Base-by-base conservation (phyloP, 1,140 invertebrate species). In the Drosophila neocordata region DNA sequence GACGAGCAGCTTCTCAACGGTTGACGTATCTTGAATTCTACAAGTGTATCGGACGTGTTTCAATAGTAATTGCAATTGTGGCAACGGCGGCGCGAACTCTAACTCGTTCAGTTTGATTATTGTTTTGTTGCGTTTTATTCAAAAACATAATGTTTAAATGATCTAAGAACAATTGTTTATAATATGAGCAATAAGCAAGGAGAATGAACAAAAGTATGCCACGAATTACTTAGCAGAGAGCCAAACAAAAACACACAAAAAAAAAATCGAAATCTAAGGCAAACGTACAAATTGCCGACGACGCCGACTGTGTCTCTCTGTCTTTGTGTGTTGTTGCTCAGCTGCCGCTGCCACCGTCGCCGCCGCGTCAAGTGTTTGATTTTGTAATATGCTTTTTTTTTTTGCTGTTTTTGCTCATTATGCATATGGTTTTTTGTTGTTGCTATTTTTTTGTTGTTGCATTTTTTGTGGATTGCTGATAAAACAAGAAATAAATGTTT, bases 301-400 rank as follows among this genome's bases (percentile, higher is more conserved):
- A 20, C 20, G 41, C 41, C 41, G 4, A 56, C n/a, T 11, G 20
- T 60, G 4, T 9, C 52, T 60, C 69, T 56, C 57, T 69, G 66
- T 53, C 65, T 52, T 69, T 68, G 65, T 70, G 65, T 56, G 53
- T 63, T 34, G 31, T 44, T 44, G 41, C 13, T 44, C 41, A 44
- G 41, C 41, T 44, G 41, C 41, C 38, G n/a, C 38, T 27, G 37
- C 20, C 31, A 44, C 51, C 59, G 35, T 35, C 61, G 44, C 60
- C 70, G 70, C 64, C 74, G 66, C 63, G 53, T 62, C 74, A 82
- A 78, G 77, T 73, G 78, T 85, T 65, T 73, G 78, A 69, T 79
- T 75, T 67, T 83, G 77, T 53, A 62, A 66, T 74, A 80, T 63
- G 64, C 65, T 71, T 9, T 44, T 48, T 48, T 48, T 20, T 48